Evolutionary conservation across 2,888 invertebrate species (phyloP), one percentile per base, ranked within the genome.

Genomic region (Drosophila helvetica): DNA sequence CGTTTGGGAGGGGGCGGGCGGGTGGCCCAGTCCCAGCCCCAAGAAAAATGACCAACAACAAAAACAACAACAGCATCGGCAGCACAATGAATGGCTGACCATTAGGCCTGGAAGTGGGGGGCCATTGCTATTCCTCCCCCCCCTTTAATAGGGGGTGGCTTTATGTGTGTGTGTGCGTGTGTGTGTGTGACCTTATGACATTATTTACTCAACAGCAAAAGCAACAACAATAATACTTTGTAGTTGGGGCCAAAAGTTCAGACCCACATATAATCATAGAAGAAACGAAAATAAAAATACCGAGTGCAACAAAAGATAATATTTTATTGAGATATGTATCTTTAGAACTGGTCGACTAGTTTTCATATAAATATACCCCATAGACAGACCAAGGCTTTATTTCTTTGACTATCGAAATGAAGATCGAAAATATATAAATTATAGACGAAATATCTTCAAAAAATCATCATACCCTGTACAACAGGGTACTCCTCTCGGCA

Each of bases 1-100:
- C 53, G 22, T 22, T 22, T n/a, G 38, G n/a, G 46, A 18, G 25
- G 4, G 42, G 43, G 12, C 43, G 42, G 17, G 25, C 18, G 19
- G 18, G 8, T 7, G 25, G 22, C 22, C 22, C 22, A 1, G 42
- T n/a, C 43, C 51, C 51, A 27, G 17, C 46, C 53, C 68, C 69
- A 68, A 62, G 68, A 73, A 67, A 74, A 74, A 67, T 74, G 62
- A 74, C 53, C 53, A 33, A 53, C 52, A 58, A 68, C 65, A 65
- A 65, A 42, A 51, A 63, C 57, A 51, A 42, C 27, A 51, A 38
- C 46, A 15, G 25, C 27, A 51, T 15, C 12, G 47, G 38, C 52
- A 52, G 51, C 53, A n/a, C 38, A n/a, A n/a, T 38, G 38, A 73
- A 72, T 50, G 65, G 45, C 45, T 65, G 65, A 60, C 74, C 66